phyloP scores from a whole-genome alignment of 1,140 invertebrate genomes.

The Cylas formicarius region DNA sequence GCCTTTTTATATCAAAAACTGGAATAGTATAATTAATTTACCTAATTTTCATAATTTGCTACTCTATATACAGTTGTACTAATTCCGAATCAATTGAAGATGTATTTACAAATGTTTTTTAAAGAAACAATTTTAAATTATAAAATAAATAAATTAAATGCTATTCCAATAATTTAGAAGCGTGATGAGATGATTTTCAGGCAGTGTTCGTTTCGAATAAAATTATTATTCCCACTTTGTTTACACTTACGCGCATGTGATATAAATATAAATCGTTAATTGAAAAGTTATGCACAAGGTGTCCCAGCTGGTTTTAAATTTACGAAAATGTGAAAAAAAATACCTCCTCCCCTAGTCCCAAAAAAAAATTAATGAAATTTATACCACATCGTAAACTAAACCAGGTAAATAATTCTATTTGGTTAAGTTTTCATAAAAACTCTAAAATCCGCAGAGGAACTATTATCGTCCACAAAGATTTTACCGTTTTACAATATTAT shows the following conservation, averaged over 20 bases:
- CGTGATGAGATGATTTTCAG: slow-evolving; percentile 25
- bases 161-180: slow-evolving; percentile 25
- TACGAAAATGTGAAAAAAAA: no score
- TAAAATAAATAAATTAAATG: slow-evolving; percentile 27
- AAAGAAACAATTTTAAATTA: slow-evolving; percentile 17
- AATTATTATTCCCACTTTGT: slow-evolving; percentile 14
- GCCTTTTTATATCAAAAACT: slow-evolving; percentile 16
- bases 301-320: no score
- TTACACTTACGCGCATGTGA: slow-evolving; percentile 7
- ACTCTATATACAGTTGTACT: slow-evolving; percentile 27
- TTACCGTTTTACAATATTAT: no score
- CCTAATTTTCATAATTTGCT: slow-evolving; percentile 23
- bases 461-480: no score
- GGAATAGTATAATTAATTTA: slow-evolving; percentile 27
- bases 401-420: no score
- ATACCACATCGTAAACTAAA: no score
- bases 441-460: no score
- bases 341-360: no score
- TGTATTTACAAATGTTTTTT: slow-evolving; percentile 17
- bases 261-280: slow-evolving; percentile 14
- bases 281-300: no score
- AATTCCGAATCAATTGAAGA: slow-evolving; percentile 16
- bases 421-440: no score
- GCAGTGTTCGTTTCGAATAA: slow-evolving; percentile 29
- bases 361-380: no score